Conservation (phyloP, 2,113 vertebrate species). For the Nannobrachium achirus region DNA sequence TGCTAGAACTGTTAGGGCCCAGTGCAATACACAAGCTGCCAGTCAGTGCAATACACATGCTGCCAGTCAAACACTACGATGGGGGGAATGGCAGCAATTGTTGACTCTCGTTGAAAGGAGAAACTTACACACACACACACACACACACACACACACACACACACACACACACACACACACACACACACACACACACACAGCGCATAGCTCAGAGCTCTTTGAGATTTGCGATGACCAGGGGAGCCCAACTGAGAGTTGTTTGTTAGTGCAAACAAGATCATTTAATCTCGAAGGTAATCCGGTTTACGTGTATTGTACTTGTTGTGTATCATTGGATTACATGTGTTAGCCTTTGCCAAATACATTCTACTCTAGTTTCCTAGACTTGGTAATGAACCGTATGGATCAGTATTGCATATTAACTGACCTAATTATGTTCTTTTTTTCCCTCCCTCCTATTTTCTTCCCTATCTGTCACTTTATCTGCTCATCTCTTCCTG, state of each 20-base stretch:
- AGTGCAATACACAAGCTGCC: too few relatives aligned
- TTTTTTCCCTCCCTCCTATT: neutral
- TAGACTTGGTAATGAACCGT: neutral
- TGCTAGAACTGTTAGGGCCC: slow-evolving; percentile 4
- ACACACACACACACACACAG: slow-evolving; percentile 4
- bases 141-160: too few relatives aligned
- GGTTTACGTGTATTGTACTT: too few relatives aligned
- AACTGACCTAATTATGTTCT: neutral
- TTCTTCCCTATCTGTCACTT: neutral
- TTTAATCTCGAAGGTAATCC: too few relatives aligned
- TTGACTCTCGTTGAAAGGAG: neutral
- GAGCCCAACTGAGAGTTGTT: neutral
- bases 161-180: too few relatives aligned
- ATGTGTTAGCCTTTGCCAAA: neutral
- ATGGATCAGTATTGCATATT: too few relatives aligned
- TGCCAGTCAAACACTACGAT: slow-evolving; percentile 9
- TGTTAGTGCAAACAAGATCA: neutral
- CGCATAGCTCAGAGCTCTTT: slow-evolving; percentile 14
- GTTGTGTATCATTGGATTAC: too few relatives aligned
- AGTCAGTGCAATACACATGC: neutral
- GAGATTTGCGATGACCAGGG: neutral
- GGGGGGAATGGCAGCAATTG: neutral
- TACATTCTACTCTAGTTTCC: neutral
- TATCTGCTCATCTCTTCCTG: neutral
- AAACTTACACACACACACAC: too few relatives aligned